phyloP scores from a whole-genome alignment of 2,888 invertebrate genomes.

The Calameuta idolon region DNA sequence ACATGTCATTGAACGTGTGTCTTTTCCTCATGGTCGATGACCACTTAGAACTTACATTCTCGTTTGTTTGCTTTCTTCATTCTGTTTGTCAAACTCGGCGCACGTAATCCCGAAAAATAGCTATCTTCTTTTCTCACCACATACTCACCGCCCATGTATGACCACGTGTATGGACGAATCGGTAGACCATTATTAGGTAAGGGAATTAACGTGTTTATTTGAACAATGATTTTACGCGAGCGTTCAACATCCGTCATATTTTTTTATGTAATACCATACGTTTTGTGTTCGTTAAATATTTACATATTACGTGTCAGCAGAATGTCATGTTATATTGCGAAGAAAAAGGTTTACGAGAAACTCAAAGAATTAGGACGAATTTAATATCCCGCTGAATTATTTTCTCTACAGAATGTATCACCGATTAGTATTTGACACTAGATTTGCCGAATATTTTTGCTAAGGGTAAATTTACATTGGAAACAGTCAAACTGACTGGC shows the following conservation, averaged over 20 bases:
- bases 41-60: conserved; percentile 9
- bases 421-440: too few relatives aligned
- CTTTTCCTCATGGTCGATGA: conserved; percentile 1
- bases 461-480: too few relatives aligned
- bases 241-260: background rate
- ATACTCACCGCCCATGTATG: background rate
- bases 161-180: background rate
- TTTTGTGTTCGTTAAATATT: background rate
- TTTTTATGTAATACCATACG: background rate
- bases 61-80: conserved; percentile 12
- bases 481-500: too few relatives aligned
- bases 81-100: background rate
- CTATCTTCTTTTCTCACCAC: background rate
- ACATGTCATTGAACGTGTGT: conserved; percentile 2
- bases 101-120: background rate
- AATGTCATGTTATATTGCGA: background rate
- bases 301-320: background rate
- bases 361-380: too few relatives aligned
- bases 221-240: background rate
- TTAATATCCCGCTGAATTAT: too few relatives aligned
- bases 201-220: background rate
- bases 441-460: too few relatives aligned
- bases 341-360: background rate
- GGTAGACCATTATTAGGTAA: background rate
- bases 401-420: too few relatives aligned